Conservation (phyloP, 2,888 invertebrate species). For the Acanthosepion esculentum region DNA sequence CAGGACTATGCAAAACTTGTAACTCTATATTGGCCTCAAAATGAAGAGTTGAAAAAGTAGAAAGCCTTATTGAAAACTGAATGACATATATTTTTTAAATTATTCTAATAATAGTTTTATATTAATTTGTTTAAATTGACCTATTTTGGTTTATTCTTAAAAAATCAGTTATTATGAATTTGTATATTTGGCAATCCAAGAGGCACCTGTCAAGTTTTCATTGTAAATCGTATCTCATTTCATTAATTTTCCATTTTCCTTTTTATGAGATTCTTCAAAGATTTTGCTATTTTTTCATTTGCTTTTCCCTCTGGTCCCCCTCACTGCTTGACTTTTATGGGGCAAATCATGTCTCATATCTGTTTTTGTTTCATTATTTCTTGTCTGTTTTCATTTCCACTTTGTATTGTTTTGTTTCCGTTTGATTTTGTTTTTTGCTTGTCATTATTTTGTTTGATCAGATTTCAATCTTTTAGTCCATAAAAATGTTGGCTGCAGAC, state of each 20-base stretch:
- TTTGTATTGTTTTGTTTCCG: neutral
- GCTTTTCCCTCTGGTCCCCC: neutral
- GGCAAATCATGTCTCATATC: neutral
- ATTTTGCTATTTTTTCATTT: neutral
- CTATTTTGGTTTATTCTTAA: neutral
- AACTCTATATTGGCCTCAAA: neutral
- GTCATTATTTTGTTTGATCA: neutral
- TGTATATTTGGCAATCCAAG: neutral
- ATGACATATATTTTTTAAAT: neutral
- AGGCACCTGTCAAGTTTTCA: neutral
- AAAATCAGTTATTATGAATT: neutral
- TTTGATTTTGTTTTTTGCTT: neutral
- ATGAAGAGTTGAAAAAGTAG: neutral
- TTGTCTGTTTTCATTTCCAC: neutral
- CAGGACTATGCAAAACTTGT: neutral
- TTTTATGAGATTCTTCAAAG: neutral
- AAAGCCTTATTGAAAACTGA: neutral
- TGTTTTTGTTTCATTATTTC: neutral
- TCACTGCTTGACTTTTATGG: neutral
- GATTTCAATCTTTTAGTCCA: neutral
- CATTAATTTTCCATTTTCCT: neutral
- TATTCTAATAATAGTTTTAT: neutral
- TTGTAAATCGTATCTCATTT: neutral
- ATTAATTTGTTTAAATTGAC: neutral
- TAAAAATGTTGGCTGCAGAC: neutral